Percentiles rank a stretch among this genome's conserved stretches.
Evolutionary conservation across 2,113 vertebrate species (phyloP).

Genomic region (Mobula birostris): DNA sequence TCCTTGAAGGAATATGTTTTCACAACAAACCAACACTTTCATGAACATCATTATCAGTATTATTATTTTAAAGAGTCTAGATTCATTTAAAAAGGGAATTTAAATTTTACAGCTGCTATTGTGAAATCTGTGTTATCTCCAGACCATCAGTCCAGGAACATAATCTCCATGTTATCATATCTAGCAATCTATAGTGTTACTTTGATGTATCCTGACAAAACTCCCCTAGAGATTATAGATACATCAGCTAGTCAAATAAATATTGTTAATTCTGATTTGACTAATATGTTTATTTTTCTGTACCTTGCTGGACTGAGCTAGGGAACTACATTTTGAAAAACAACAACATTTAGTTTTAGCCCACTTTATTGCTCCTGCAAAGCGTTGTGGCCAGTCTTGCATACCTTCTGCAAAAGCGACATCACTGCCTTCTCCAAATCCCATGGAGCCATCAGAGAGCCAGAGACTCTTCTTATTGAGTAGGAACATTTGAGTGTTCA

Average conservation of each 20-base stretch:
- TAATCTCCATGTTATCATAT: no score
- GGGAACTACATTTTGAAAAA: not conserved
- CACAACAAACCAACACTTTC: no score
- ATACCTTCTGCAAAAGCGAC: conserved; percentile 81
- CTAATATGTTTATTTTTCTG: not conserved
- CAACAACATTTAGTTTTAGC: not conserved
- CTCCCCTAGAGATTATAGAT: not conserved
- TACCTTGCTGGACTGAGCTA: not conserved
- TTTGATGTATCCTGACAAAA: not conserved
- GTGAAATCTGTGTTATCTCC: no score
- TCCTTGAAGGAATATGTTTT: no score
- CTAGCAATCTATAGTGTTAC: not conserved
- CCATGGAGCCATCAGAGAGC: conserved; percentile 88
- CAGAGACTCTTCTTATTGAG: conserved; percentile 79
- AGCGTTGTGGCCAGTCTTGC: not conserved
- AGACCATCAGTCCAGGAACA: no score
- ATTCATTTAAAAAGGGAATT: no score
- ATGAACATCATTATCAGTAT: no score
- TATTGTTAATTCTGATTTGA: no score
- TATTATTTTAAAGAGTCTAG: no score
- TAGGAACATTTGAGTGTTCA: conserved; percentile 89
- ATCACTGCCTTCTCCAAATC: conserved; percentile 82
- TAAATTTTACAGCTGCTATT: no score
- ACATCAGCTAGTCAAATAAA: not conserved
- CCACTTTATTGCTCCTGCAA: not conserved